Evolutionary conservation across 2,113 vertebrate species (phyloP).

Genomic region (Arothron firmamentum): DNA sequence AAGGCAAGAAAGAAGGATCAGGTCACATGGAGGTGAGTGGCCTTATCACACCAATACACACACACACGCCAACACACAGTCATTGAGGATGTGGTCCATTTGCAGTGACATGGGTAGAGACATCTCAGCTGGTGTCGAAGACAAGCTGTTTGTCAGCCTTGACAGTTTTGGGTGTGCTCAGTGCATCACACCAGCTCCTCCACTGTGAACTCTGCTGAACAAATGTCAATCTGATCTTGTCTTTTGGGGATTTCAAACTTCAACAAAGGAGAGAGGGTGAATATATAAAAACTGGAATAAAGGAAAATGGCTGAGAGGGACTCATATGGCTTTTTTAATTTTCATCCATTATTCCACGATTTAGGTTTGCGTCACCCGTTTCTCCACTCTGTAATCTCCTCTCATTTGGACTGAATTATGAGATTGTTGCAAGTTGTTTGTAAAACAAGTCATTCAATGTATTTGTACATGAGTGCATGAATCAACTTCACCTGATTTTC

Average conservation of each 20-base stretch:
- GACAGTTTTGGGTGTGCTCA: constrained; percentile 67
- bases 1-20: constrained; percentile 32
- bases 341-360: not conserved
- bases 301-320: not conserved
- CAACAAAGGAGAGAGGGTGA: constrained; percentile 51
- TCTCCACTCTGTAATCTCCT: not conserved
- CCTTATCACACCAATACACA: constrained; percentile 62
- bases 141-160: constrained; percentile 68
- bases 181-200: constrained; percentile 60
- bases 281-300: constrained; percentile 19
- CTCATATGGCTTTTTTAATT: too few species aligned
- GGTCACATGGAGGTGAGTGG: constrained; percentile 67
- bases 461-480: constrained; percentile 51
- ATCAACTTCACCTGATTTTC: constrained; percentile 57
- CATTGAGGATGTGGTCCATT: constrained; percentile 68
- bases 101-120: constrained; percentile 59
- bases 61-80: constrained; percentile 26
- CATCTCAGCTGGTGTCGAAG: constrained; percentile 62
- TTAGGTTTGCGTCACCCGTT: not conserved
- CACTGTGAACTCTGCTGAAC: constrained; percentile 67
- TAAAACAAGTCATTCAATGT: constrained; percentile 54
- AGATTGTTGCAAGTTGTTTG: constrained; percentile 29
- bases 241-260: constrained; percentile 62
- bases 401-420: constrained; percentile 23
- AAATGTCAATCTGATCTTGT: constrained; percentile 58